Base-by-base conservation (phyloP, 2,888 invertebrate species). In the Drosophila meridionalis region DNA sequence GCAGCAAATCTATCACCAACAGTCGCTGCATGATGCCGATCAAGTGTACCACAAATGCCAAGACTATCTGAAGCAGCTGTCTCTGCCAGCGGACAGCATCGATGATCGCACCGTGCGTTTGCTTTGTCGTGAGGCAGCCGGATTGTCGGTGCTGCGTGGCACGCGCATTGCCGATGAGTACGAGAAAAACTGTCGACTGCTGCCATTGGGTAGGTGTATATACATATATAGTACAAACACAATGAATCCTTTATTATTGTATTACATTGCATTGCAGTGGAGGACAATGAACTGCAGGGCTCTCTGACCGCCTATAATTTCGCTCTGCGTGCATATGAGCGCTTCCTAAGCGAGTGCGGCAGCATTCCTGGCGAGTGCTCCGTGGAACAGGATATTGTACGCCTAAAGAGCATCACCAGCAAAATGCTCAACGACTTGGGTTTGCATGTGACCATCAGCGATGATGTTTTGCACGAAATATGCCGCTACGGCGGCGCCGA, bases 401-500 rank as follows among this genome's bases (percentile, higher is more conserved):
- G 97, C 91, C 93, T 99, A 9, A 99, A 99, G 94, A 95, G 94
- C 59, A 95, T 94, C 83, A 94, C 95, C 28, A 94, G 94, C 55
- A 98, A 97, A 93, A 93, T 99, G 66, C 93, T 98, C 0, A 95
- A 95, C 73, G 98, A 99, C 93, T 97, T 98, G 96, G 97, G 97
- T 5, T 96, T 97, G 90, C 93, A 95, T 62, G 95, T 96, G 26
- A 95, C 96, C 43, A 94, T 97, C 47, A 97, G 97, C 92, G 99
- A 99, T 93, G 99, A 99, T 92, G 96, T 97, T 89, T 95, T 99
- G 38, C 98, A 99, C 93, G 99, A 99, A 94, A 96, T 99, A 94
- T 98, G 98, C 91, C 95, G 99, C 40, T 99, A 98, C 93, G 99
- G 99, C 12, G 99, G 98, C 11, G 96, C 97, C 11, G 99, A 99